These are phyloP conservation scores for Macquaria australasica DNA, from an alignment of 2,113 vertebrate species.

Conservation along the genomic window DNA sequence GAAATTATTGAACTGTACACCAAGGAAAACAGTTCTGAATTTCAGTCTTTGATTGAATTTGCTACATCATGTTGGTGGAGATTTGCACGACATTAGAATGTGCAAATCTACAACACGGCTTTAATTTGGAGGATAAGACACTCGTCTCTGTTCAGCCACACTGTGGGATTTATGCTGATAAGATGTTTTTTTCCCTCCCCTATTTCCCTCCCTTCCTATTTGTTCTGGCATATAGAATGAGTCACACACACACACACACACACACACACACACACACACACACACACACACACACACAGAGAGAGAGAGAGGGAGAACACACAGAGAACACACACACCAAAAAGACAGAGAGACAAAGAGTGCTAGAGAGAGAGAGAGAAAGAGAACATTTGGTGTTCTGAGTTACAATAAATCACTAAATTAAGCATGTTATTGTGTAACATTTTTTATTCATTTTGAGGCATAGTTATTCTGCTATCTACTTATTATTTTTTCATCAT, in stretches of 20 bases:
- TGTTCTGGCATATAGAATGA: constrained; percentile 33
- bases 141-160: not conserved
- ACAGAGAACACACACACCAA: too few species aligned
- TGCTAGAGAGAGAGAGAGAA: not conserved
- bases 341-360: not conserved
- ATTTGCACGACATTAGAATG: not conserved
- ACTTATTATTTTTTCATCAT: not conserved
- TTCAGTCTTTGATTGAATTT: not conserved
- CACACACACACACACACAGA: too few species aligned
- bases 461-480: not conserved
- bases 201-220: constrained; percentile 29
- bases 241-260: not conserved
- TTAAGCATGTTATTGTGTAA: not conserved
- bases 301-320: too few species aligned
- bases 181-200: not conserved
- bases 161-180: constrained; percentile 34
- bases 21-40: not conserved
- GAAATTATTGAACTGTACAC: not conserved
- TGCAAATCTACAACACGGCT: not conserved
- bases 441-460: not conserved
- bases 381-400: not conserved
- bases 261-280: not conserved
- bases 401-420: not conserved
- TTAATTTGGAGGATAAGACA: not conserved
- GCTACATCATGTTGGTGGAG: not conserved